Base-by-base conservation (phyloP, 2,113 vertebrate genomes). In the Psephotus haematonotus region DNA sequence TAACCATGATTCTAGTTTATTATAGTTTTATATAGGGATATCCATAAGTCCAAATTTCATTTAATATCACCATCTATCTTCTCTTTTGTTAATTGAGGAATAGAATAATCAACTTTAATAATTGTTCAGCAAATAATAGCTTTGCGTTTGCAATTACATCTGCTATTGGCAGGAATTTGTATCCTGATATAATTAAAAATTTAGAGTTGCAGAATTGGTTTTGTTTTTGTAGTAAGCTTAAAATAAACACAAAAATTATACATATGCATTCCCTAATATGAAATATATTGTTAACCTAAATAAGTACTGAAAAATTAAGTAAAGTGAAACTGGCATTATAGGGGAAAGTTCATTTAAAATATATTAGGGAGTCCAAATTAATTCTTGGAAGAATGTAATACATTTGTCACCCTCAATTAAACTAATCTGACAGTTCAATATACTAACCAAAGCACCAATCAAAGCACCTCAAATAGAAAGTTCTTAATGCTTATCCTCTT, bases 371-470 rank as follows among this genome's bases (percentile, higher is more conserved):
- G 23, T 79, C 31, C 29, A 87, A 86, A 91, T n/a, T 89, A 23
- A 72, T 87, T 72, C 41, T 76, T 87, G 29, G 59, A 63, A 86
- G 47, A 47, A 5, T 41, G 31, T 77, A 77, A 92, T 88, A 29
- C 52, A 90, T 80, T 90, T 78, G 29, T 92, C 44, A 87, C 35
- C 65, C 92, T 79, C 84, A 93, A 57, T 88, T 95, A 92, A 86
- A 86, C 55, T 87, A 71, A 93, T 93, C 35, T 89, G 74, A 69
- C 7, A 37, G 81, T 84, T 84, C 72, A 84, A 84, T 78, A 95
- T 81, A 72, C 72, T 59, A 91, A 93, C 63, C 0, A 2, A 91
- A 91, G 18, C 24, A 81, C 39, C 60, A 70, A 43, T 88, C 86
- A 88, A 70, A 92, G 33, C 20, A 53, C 33, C 39, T 89, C 25